Evolutionary conservation across 2,888 invertebrate species (phyloP).

Genomic region (Panzeria rudis): DNA sequence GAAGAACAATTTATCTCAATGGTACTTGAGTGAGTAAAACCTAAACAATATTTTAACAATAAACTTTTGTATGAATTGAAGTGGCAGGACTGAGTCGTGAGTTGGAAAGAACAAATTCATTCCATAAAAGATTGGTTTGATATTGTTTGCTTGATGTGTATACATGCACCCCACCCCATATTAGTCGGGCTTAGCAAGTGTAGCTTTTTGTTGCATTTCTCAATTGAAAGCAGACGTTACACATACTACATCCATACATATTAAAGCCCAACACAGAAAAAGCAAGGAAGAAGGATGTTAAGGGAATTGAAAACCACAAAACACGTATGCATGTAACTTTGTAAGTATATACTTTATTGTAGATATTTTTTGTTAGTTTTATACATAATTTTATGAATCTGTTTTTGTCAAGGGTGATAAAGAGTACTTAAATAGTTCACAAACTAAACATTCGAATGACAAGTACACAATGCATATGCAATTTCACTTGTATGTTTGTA

Average conservation of each 20-base stretch:
- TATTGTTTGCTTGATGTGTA: slow-evolving; percentile 45
- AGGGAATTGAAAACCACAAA: slow-evolving; percentile 62
- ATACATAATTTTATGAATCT: slow-evolving; percentile 69
- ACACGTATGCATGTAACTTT: slow-evolving; percentile 30
- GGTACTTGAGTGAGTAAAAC: slow-evolving; percentile 72
- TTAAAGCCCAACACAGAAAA: slow-evolving; percentile 20
- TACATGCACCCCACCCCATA: slow-evolving; percentile 50
- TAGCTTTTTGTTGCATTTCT: slow-evolving; percentile 54
- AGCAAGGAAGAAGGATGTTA: neutral
- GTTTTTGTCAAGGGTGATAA: slow-evolving; percentile 71
- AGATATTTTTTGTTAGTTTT: slow-evolving; percentile 65
- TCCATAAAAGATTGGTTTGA: slow-evolving; percentile 48
- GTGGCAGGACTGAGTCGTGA: slow-evolving; percentile 50
- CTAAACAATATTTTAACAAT: slow-evolving; percentile 72
- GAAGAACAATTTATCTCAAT: slow-evolving; percentile 75
- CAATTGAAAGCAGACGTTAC: slow-evolving; percentile 33
- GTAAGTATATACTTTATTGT: slow-evolving; percentile 36
- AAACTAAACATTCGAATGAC: slow-evolving; percentile 40
- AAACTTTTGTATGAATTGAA: slow-evolving; percentile 61
- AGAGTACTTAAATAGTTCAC: slow-evolving; percentile 66
- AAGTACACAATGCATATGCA: slow-evolving; percentile 21
- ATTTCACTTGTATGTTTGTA: slow-evolving; percentile 8
- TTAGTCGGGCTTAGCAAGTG: slow-evolving; percentile 33
- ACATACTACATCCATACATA: slow-evolving; percentile 10
- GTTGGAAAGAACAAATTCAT: slow-evolving; percentile 37